Conservation (phyloP, 2,888 invertebrate genomes). For the Sinelater perroti region DNA sequence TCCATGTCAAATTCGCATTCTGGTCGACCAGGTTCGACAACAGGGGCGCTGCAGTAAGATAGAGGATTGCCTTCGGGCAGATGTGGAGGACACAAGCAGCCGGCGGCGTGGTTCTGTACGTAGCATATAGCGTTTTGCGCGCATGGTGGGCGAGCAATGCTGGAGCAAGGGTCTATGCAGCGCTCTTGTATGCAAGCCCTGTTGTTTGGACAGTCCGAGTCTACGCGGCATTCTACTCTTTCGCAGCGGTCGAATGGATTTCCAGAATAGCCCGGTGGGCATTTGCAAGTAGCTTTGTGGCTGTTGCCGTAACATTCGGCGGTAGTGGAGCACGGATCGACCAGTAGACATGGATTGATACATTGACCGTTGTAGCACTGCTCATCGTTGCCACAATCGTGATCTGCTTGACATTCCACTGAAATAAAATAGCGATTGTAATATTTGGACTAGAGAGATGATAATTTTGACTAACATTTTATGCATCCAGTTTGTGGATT, state of each 20-base stretch:
- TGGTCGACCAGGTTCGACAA: conserved; percentile 64
- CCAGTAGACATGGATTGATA: conserved; percentile 80
- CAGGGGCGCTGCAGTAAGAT: conserved; percentile 73
- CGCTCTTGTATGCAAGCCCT: conserved; percentile 76
- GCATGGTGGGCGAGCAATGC: conserved; percentile 74
- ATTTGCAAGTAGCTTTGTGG: conserved; percentile 83
- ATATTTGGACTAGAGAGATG: conserved; percentile 2
- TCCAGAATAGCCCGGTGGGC: conserved; percentile 78
- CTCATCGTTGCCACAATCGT: conserved; percentile 81
- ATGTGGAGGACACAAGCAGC: conserved; percentile 84
- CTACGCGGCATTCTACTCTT: conserved; percentile 79
- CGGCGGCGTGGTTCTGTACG: conserved; percentile 80
- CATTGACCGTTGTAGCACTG: conserved; percentile 86
- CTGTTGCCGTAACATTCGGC: conserved; percentile 85
- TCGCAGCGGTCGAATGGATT: conserved; percentile 83
- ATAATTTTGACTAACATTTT: conserved; percentile 74
- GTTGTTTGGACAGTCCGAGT: conserved; percentile 81
- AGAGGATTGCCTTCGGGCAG: conserved; percentile 82
- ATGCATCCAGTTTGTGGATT: conserved; percentile 84
- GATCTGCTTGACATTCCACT: conserved; percentile 85
- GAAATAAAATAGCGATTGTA: conserved; percentile 46
- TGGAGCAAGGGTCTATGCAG: conserved; percentile 82
- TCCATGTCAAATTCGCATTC: conserved; percentile 82
- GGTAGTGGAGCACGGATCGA: conserved; percentile 83
- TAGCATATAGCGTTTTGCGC: conserved; percentile 85